These are phyloP conservation scores for Seladonia tumulorum DNA, from an alignment of 2,888 invertebrate genomes.

Conservation along the genomic window DNA sequence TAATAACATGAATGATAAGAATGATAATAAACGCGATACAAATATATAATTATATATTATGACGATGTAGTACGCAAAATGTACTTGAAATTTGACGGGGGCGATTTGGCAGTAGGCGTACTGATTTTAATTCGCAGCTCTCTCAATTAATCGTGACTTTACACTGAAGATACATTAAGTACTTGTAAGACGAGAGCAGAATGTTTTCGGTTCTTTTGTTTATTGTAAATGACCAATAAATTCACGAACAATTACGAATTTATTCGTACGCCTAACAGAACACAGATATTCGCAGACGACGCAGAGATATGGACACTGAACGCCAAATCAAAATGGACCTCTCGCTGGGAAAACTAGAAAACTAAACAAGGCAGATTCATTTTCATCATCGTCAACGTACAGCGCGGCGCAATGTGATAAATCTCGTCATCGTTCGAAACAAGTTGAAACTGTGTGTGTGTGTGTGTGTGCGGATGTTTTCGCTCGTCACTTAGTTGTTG, in stretches of 20 bases:
- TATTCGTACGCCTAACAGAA: neutral
- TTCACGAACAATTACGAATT: neutral
- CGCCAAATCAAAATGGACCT: slow-evolving; percentile 26
- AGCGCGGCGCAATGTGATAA: neutral
- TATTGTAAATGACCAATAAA: neutral
- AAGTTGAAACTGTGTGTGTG: neutral
- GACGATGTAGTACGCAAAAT: slow-evolving; percentile 39
- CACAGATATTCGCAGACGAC: neutral
- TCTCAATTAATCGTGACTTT: neutral
- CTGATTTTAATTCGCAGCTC: neutral
- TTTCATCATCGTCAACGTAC: neutral
- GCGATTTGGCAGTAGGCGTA: neutral
- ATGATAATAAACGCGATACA: slow-evolving; percentile 31
- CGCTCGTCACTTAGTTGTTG: neutral
- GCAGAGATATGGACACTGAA: slow-evolving; percentile 5
- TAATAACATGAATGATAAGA: slow-evolving; percentile 45
- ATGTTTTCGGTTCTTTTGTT: neutral
- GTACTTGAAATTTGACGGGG: slow-evolving; percentile 40
- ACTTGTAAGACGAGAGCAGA: neutral
- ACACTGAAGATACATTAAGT: too few species aligned
- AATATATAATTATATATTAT: slow-evolving; percentile 46
- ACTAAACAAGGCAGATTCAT: slow-evolving; percentile 24
- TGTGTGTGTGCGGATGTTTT: neutral
- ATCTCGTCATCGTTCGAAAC: neutral
- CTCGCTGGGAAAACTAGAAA: slow-evolving; percentile 11